Base-by-base conservation (phyloP, 2,113 vertebrate genomes). In the Notarius lentiginosus region DNA sequence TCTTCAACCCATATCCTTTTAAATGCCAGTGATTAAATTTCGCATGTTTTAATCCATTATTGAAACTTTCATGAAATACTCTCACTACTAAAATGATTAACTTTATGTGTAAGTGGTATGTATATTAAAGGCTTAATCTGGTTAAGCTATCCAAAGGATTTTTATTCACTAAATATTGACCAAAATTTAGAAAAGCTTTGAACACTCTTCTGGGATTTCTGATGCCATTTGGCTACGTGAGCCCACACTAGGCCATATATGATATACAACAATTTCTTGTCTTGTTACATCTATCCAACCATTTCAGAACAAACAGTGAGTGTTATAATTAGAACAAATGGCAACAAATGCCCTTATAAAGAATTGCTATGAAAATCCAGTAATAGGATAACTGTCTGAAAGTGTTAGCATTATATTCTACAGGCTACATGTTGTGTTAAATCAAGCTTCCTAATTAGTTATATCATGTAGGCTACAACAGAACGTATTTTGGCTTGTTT, bases 51-150 rank as follows among this genome's bases (percentile, higher is more conserved):
- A 88, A 86, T 83, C 30, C 27, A 80, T 86, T 89, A 86, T 84
- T 86, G 79, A 86, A 86, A 79, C 73, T 86, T 86, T 89, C 73
- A 86, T 86, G 73, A 79, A 89, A 86, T 84, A 79, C 58, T 72
- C 24, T 3, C 12, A 56, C 55, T 84, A 34, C 24, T 82, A 51
- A 80, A 66, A 80, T 84, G 65, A 84, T 84, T 56, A 79, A 80
- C 65, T 73, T 65, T 27, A 53, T 82, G 65, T 82, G 76, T 56
- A 65, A 86, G 58, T 73, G 12, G 73, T 89, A 79, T 87, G 73
- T 86, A 87, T 82, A 86, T 89, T 89, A 79, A 47, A 56, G 41
- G 24, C 47, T 53, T 88, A 89, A 89, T 83, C n/a, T 4, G 6
- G 63, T 79, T 85, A 84, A 56, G 51, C 63, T 53, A 68, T 82